Conservation (phyloP, 2,797 vertebrate genomes). For the Sebastes cheni region DNA sequence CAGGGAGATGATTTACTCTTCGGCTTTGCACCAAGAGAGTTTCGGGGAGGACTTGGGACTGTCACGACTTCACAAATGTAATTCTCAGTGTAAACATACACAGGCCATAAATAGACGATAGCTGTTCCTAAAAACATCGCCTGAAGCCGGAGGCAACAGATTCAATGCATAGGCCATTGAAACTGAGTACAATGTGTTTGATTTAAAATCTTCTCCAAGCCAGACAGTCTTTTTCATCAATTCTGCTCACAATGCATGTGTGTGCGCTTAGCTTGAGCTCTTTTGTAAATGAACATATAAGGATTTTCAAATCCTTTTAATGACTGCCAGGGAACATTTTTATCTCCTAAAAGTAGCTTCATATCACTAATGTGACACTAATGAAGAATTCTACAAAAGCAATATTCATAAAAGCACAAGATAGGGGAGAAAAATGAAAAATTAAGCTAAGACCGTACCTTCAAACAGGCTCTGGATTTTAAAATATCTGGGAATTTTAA, state of each 20-base stretch:
- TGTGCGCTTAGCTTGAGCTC: slow-evolving; percentile 26
- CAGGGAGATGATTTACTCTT: neutral
- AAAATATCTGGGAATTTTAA: slow-evolving; percentile 10
- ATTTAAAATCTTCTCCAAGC: slow-evolving; percentile 9
- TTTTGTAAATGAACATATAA: slow-evolving; percentile 33
- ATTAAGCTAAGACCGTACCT: neutral
- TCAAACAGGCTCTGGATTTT: slow-evolving; percentile 6
- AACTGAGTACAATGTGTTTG: neutral
- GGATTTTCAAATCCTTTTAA: slow-evolving; percentile 43
- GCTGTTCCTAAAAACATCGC: neutral
- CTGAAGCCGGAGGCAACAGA: slow-evolving; percentile 10
- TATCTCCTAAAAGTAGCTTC: slow-evolving; percentile 22
- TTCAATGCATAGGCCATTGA: slow-evolving; percentile 28
- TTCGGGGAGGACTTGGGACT: neutral
- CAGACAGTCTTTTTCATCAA: slow-evolving; percentile 10
- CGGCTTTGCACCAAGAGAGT: neutral
- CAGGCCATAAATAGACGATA: slow-evolving; percentile 4
- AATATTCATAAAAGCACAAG: slow-evolving; percentile 16
- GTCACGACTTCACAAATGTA: slow-evolving; percentile 3
- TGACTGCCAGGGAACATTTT: slow-evolving; percentile 28
- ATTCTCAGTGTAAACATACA: slow-evolving; percentile 14
- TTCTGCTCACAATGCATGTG: slow-evolving; percentile 4
- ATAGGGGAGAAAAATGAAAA: slow-evolving; percentile 9
- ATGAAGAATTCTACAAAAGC: slow-evolving; percentile 23
- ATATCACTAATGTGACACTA: slow-evolving; percentile 14